Evolutionary conservation across 2,888 invertebrate genomes (phyloP).

Genomic region (Rotaria sp.): DNA sequence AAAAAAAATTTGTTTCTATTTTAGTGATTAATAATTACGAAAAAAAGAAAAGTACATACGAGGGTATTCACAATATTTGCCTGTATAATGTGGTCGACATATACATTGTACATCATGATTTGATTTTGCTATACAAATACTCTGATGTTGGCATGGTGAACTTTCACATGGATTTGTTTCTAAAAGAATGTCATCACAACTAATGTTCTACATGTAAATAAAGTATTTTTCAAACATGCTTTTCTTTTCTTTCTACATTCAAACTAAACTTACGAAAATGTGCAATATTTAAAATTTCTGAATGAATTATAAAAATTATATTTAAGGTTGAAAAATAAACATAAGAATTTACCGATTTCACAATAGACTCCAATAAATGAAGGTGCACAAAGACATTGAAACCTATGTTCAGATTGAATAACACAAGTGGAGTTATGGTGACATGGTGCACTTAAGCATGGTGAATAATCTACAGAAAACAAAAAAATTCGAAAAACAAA

Average conservation of each 20-base stretch:
- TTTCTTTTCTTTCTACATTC: neutral
- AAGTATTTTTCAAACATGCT: neutral
- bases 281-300: neutral
- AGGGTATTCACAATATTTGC: constrained; percentile 30
- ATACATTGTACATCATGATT: constrained; percentile 29
- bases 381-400: constrained; percentile 21
- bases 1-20: neutral
- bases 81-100: constrained; percentile 31
- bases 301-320: too few relatives aligned
- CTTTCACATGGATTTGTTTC: constrained; percentile 33
- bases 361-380: constrained; percentile 31
- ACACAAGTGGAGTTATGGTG: constrained; percentile 36
- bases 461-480: neutral
- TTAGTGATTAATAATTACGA: neutral
- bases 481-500: neutral
- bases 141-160: constrained; percentile 33
- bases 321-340: neutral
- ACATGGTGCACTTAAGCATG: constrained; percentile 29
- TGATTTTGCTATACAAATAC: constrained; percentile 8
- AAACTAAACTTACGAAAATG: constrained; percentile 23
- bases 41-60: neutral
- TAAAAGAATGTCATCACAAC: neutral
- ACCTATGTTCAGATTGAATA: neutral
- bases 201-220: too few relatives aligned
- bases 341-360: neutral